These are phyloP conservation scores for Acropternis orthonyx DNA, from an alignment of 2,797 vertebrate species.

Conservation along the genomic window DNA sequence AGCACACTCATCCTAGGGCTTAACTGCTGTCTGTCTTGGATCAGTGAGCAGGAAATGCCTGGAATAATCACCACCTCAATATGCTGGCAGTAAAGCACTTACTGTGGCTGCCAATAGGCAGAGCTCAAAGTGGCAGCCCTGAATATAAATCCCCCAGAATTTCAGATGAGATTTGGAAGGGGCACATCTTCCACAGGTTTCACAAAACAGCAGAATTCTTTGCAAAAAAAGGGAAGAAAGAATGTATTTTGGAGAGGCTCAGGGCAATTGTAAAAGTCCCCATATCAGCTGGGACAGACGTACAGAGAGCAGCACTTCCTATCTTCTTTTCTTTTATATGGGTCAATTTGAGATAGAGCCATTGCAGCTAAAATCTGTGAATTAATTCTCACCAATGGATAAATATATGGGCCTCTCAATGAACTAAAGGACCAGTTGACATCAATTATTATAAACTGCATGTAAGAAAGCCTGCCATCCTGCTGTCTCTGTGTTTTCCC, in stretches of 20 bases:
- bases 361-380: background rate
- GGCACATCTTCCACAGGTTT: background rate
- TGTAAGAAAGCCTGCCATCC: background rate
- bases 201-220: background rate
- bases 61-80: background rate
- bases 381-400: background rate
- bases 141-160: background rate
- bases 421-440: background rate
- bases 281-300: background rate
- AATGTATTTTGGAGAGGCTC: background rate
- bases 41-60: background rate
- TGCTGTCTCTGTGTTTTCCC: background rate
- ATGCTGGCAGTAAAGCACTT: background rate
- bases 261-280: background rate
- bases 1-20: background rate
- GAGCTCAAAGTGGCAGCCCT: background rate
- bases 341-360: background rate
- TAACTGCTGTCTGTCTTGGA: background rate
- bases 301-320: background rate
- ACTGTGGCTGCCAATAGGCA: background rate
- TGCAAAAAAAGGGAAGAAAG: background rate
- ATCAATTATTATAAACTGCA: background rate
- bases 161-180: background rate
- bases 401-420: background rate
- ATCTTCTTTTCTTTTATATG: background rate